phyloP scores from a whole-genome alignment of 2,888 invertebrate species.

The Conistra vaccinii region DNA sequence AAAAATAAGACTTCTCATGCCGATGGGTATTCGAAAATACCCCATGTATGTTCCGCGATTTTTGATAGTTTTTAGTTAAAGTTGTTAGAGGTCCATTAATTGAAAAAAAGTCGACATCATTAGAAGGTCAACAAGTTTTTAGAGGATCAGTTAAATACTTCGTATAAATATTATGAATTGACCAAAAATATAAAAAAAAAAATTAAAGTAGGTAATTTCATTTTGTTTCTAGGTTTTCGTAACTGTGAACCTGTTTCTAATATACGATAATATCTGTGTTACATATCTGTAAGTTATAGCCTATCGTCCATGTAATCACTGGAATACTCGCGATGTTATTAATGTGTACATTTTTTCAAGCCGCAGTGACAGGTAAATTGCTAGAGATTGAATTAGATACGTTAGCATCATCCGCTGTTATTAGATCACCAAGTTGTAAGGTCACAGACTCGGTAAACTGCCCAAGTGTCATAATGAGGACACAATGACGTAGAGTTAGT shows the following conservation, averaged over 20 bases:
- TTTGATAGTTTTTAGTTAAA: too few relatives aligned
- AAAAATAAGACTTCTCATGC: too few relatives aligned
- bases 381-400: conserved; percentile 75
- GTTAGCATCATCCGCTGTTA: conserved; percentile 78
- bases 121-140: not conserved
- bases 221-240: not conserved
- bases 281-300: conserved; percentile 28
- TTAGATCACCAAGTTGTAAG: conserved; percentile 81
- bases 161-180: not conserved
- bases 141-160: not conserved
- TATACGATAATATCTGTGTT: conserved; percentile 14
- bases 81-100: too few relatives aligned
- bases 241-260: conserved; percentile 8
- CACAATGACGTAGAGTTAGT: conserved; percentile 15
- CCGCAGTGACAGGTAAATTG: conserved; percentile 58
- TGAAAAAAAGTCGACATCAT: too few relatives aligned
- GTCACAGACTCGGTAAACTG: conserved; percentile 58
- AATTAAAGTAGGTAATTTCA: not conserved
- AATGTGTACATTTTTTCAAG: conserved; percentile 9
- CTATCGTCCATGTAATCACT: conserved; percentile 30
- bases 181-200: not conserved
- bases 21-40: too few relatives aligned
- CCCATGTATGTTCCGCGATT: too few relatives aligned
- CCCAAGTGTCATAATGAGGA: conserved; percentile 23
- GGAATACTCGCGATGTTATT: conserved; percentile 30